Evolutionary conservation across 2,888 invertebrate species (phyloP), one percentile per base, ranked within the genome.

Genomic region (Drosophila percnosoma): DNA sequence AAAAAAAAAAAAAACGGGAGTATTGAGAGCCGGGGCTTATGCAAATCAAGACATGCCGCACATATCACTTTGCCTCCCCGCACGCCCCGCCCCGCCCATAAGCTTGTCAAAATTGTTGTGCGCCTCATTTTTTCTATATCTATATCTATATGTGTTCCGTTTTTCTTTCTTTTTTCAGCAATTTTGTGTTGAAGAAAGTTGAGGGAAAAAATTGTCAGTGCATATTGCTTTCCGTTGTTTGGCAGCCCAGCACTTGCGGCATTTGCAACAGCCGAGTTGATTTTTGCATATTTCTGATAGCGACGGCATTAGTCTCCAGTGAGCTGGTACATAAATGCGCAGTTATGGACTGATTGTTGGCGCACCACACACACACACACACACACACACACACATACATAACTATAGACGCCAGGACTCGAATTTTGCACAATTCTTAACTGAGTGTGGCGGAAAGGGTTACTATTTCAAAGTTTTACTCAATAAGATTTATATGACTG

Each of bases 41-140:
- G 89, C 87, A 87, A 87, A 87, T 89, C 87, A 87, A 87, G 89
- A 89, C 85, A 87, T 79, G 74, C 86, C 75, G 73, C 86, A 77
- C 81, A 78, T 75, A 82, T 75, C 74, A 72, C 83, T 75, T 77
- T 82, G 73, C 72, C 73, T 68, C 55, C 53, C 61, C 4, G 29
- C 27, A 2, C 24, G 24, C 13, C 29, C n/a, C 27, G 4, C 2
- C 13, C 18, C 15, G 31, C 34, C 40, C 4, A 31, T 29, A 29
- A 70, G 59, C 86, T 78, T 88, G 84, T 85, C 86, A 83, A 83
- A 86, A 75, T 86, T 75, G 76, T 73, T 78, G 52, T 59, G 36
- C 31, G 51, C 66, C 58, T 58, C 48, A 27, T 24, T 36, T 38
- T 42, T 69, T 48, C 45, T 52, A 55, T 55, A 27, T 57, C 15